These are phyloP conservation scores for Aptenodytes patagonicus DNA, from an alignment of 2,113 vertebrate genomes.

Conservation along the genomic window DNA sequence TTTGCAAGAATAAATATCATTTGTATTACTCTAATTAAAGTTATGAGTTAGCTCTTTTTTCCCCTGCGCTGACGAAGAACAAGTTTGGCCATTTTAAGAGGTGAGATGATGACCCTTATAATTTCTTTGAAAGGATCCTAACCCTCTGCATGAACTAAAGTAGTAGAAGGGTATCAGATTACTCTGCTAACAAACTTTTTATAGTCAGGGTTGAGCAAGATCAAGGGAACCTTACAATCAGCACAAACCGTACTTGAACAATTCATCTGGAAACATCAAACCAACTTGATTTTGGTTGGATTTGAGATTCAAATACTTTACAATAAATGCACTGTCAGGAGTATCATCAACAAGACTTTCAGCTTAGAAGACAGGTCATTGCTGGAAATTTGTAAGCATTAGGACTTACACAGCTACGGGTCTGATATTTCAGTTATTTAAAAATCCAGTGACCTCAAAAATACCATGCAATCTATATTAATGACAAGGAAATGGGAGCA, in stretches of 20 bases:
- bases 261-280: neutral
- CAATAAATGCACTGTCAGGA: neutral
- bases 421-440: neutral
- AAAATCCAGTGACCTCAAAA: constrained; percentile 14
- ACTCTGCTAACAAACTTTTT: neutral
- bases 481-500: neutral
- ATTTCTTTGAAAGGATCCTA: neutral
- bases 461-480: neutral
- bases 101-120: neutral
- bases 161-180: neutral
- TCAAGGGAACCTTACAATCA: neutral
- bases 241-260: neutral
- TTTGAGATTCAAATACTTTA: neutral
- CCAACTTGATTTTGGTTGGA: neutral
- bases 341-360: neutral
- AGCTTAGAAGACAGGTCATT: neutral
- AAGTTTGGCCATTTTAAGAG: neutral
- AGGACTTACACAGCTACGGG: neutral
- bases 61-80: neutral
- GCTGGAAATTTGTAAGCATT: neutral
- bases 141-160: neutral
- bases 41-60: neutral
- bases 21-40: neutral
- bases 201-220: neutral
- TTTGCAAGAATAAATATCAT: neutral